A percentile compares a stretch with the other conserved stretches of the same genome.
These are phyloP conservation scores for Helicolenus hilgendorfi DNA, from an alignment of 2,797 vertebrate species.

Conservation along the genomic window DNA sequence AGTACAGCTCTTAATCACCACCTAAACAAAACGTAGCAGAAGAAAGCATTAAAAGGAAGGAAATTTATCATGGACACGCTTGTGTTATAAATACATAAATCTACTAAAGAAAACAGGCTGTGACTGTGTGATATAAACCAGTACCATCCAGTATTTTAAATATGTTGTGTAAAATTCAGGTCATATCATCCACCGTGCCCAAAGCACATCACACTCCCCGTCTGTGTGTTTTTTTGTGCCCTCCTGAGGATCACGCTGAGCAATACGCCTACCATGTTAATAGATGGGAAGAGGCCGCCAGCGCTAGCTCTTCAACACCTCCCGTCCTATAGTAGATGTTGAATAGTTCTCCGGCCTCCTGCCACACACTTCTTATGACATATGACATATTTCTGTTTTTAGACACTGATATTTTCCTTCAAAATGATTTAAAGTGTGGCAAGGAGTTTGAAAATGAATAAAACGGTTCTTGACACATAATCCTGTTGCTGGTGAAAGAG, in stretches of 20 bases:
- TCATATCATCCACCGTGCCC: slow-evolving; percentile 58
- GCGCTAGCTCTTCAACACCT: slow-evolving; percentile 61
- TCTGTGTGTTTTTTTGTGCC: slow-evolving; percentile 55
- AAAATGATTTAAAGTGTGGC: slow-evolving; percentile 23
- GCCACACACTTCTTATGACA: slow-evolving; percentile 5
- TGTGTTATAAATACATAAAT: slow-evolving; percentile 48
- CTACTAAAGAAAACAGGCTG: slow-evolving; percentile 25
- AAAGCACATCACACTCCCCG: slow-evolving; percentile 58
- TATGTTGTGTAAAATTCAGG: slow-evolving; percentile 51
- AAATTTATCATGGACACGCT: slow-evolving; percentile 21
- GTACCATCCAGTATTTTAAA: slow-evolving; percentile 9
- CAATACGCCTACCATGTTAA: slow-evolving; percentile 53
- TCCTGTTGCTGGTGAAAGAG: background rate
- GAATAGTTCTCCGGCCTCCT: slow-evolving; percentile 36
- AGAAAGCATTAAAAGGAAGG: slow-evolving; percentile 29
- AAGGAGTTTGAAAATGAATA: slow-evolving; percentile 21
- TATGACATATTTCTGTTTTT: slow-evolving; percentile 43
- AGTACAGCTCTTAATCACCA: slow-evolving; percentile 21
- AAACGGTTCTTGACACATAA: slow-evolving; percentile 10
- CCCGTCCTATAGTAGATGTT: slow-evolving; percentile 31
- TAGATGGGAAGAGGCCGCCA: slow-evolving; percentile 66
- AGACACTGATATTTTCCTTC: slow-evolving; percentile 53
- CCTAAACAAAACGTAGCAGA: slow-evolving; percentile 17
- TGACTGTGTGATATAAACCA: slow-evolving; percentile 36
- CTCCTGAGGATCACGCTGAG: slow-evolving; percentile 53